These are phyloP conservation scores for Channa argus DNA, from an alignment of 2,113 vertebrate genomes.

Conservation along the genomic window DNA sequence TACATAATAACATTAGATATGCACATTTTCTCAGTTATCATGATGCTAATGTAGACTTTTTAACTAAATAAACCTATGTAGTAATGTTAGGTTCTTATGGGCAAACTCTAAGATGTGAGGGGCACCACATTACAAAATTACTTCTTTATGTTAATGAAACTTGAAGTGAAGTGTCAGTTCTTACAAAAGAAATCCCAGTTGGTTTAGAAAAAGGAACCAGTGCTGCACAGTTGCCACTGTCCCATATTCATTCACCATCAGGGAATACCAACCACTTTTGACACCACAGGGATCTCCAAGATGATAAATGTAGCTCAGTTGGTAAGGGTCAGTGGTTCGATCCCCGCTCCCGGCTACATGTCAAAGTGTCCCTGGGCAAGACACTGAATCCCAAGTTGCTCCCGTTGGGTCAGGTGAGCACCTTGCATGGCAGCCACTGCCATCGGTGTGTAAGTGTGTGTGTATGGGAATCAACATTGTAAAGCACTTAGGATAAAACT, in stretches of 20 bases:
- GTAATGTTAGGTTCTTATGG: constrained; percentile 10
- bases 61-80: constrained; percentile 24
- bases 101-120: constrained; percentile 13
- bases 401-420: too few relatives aligned
- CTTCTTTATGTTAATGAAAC: constrained; percentile 44
- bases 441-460: too few relatives aligned
- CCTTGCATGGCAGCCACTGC: too few relatives aligned
- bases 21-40: not conserved
- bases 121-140: constrained; percentile 40
- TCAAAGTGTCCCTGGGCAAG: too few relatives aligned
- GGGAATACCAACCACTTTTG: constrained; percentile 55
- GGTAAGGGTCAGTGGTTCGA: too few relatives aligned
- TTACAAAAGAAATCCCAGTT: constrained; percentile 24
- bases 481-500: too few relatives aligned
- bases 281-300: constrained; percentile 23
- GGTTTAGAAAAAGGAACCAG: constrained; percentile 33
- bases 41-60: constrained; percentile 2
- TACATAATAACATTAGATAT: too few relatives aligned
- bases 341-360: too few relatives aligned
- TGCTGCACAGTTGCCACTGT: constrained; percentile 39
- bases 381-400: too few relatives aligned
- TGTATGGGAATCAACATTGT: too few relatives aligned
- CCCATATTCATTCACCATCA: constrained; percentile 40
- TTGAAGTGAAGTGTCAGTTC: constrained; percentile 13
- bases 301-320: constrained; percentile 42